Conservation (phyloP, 1,140 invertebrate genomes). For the Scaptomyza pallida region DNA sequence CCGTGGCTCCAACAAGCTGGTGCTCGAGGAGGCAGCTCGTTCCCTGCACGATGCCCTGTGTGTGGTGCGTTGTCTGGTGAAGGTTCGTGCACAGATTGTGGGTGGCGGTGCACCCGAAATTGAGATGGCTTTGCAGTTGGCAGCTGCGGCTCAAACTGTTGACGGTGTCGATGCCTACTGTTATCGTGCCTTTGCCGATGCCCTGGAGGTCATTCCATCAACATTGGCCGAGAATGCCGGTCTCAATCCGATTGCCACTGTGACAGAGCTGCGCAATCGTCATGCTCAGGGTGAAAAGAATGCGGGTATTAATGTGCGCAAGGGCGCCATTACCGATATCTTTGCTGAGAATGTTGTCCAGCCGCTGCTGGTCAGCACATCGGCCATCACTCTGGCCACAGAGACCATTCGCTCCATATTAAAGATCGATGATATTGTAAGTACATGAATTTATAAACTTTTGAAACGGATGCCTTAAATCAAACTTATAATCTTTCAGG, state of each 20-base stretch:
- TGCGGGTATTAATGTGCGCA: conserved; percentile 98
- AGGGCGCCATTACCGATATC: conserved; percentile 98
- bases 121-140: conserved; percentile 94
- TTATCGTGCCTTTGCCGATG: conserved; percentile 96
- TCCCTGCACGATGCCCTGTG: conserved; percentile 99
- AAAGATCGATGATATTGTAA: conserved; percentile 99
- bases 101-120: conserved; percentile 99
- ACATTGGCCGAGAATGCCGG: conserved; percentile 99
- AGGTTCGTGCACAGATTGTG: conserved; percentile 94
- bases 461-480: background rate
- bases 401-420: conserved; percentile 99
- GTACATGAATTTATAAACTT: conserved; percentile 65
- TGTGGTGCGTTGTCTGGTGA: conserved; percentile 98
- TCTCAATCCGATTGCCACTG: conserved; percentile 98
- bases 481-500: conserved; percentile 44
- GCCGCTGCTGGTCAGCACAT: conserved; percentile 96
- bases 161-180: conserved; percentile 98
- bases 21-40: conserved; percentile 96
- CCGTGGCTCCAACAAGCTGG: conserved; percentile 98
- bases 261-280: conserved; percentile 97
- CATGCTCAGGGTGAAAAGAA: conserved; percentile 93
- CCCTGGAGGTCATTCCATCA: conserved; percentile 98
- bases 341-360: conserved; percentile 98
- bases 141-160: conserved; percentile 92
- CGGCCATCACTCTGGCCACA: conserved; percentile 96